Evolutionary conservation across 2,113 vertebrate species (phyloP).

Genomic region (Neoarius graeffei): DNA sequence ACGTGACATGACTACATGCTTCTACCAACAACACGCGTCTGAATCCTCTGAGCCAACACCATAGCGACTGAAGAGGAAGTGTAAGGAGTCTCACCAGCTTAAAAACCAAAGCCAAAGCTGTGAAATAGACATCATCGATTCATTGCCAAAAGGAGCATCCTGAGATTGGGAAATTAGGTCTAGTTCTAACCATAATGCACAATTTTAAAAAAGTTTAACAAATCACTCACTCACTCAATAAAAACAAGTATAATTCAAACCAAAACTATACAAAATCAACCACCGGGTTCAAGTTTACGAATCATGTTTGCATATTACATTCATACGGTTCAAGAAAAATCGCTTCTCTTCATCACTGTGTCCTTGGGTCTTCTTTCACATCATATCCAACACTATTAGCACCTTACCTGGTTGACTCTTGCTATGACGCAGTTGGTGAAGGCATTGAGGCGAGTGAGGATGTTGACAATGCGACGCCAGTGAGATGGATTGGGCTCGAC

Average conservation of each 20-base stretch:
- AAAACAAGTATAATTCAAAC: neutral
- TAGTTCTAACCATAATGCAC: neutral
- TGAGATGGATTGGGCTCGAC: slow-evolving; percentile 72
- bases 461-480: slow-evolving; percentile 82
- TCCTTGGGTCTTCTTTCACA: too few relatives aligned
- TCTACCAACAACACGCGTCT: slow-evolving; percentile 58
- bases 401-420: slow-evolving; percentile 81
- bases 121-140: neutral
- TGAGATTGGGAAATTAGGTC: neutral
- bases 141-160: neutral
- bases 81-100: slow-evolving; percentile 39
- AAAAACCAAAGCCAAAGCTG: neutral
- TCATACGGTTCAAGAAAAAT: neutral
- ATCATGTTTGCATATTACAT: neutral
- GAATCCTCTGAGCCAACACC: slow-evolving; percentile 55
- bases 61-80: slow-evolving; percentile 62
- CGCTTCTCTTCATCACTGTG: neutral
- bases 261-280: neutral
- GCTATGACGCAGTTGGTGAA: slow-evolving; percentile 86
- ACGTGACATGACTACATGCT: slow-evolving; percentile 46
- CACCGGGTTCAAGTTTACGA: neutral
- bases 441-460: slow-evolving; percentile 81
- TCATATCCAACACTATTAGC: slow-evolving; percentile 43
- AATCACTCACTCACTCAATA: neutral
- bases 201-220: neutral